These are phyloP conservation scores for Paralichthys olivaceus DNA, from an alignment of 2,113 vertebrate genomes.

Conservation along the genomic window DNA sequence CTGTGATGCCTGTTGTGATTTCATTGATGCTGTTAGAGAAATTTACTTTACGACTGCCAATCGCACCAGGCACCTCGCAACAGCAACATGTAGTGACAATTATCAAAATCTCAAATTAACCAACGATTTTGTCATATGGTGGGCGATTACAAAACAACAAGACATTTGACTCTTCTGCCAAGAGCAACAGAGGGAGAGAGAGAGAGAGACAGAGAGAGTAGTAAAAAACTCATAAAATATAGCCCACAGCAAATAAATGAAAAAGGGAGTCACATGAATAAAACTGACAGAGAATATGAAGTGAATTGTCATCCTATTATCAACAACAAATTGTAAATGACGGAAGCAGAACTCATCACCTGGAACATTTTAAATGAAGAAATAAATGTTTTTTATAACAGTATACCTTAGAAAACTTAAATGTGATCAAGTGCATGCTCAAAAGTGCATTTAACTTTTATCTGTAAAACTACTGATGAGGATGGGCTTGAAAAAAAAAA, in stretches of 20 bases:
- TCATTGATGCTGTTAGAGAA: slow-evolving; percentile 34
- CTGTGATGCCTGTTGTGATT: slow-evolving; percentile 38
- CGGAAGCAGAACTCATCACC: not conserved
- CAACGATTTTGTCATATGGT: slow-evolving; percentile 34
- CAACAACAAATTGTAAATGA: not conserved
- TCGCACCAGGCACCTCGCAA: slow-evolving; percentile 10
- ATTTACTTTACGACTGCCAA: slow-evolving; percentile 41
- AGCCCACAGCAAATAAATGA: not conserved
- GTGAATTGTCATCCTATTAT: not conserved
- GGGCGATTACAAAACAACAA: slow-evolving; percentile 17
- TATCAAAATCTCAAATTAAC: slow-evolving; percentile 43
- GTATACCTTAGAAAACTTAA: no score
- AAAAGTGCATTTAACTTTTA: not conserved
- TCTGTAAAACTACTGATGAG: not conserved
- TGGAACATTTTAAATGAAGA: no score
- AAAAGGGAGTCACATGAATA: no score
- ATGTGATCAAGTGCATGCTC: no score
- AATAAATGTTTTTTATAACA: no score
- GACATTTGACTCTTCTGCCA: slow-evolving; percentile 7
- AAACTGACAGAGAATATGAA: not conserved
- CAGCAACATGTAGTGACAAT: slow-evolving; percentile 34
- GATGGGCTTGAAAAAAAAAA: not conserved
- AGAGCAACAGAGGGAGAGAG: slow-evolving; percentile 6
- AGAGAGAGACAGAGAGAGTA: not conserved
- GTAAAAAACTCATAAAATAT: not conserved